Evolutionary conservation across 2,888 invertebrate species (phyloP), one percentile per base, ranked within the genome.

Genomic region (Pedicia rivosa): DNA sequence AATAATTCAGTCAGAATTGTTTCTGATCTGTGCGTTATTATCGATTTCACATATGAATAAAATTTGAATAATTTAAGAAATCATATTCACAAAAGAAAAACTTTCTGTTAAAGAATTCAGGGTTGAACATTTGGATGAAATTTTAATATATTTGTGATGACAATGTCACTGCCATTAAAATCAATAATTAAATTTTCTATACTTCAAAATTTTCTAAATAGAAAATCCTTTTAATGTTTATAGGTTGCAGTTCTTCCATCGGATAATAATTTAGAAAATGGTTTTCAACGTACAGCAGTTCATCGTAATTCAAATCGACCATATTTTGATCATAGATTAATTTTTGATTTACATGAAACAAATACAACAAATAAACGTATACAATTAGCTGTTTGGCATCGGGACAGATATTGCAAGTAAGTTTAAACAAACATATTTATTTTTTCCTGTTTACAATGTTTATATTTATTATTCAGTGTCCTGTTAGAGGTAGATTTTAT

Each of bases 331-430:
- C 77, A 84, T 52, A 75, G 75, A 45, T 70, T 86, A 51, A 70
- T 71, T 48, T 69, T 84, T 46, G 74, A 77, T 43, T 40, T 53
- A 15, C 33, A 36, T 5, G 13, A 38, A 39, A 4, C 24, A 2
- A 9, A 5, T 25, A 26, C 25, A 26, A 15, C 25, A 16, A 35
- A 16, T 10, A 25, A 35, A 25, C 66, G 72, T 55, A 65, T 83
- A 30, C 73, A 81, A 48, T 67, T 87, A 47, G 83, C 86, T 30
- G 83, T 84, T 31, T 87, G 87, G 87, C 86, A 86, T 56, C 66
- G 87, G 46, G 82, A 86, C 61, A 74, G 82, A 47, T 74, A 74
- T 47, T 74, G 76, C 56, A 78, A 82, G 87, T 87, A 66, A 70
- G 66, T 59, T 58, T 20, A 24, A 9, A 31, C n/a, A n/a, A n/a